phyloP scores from a whole-genome alignment of 2,888 invertebrate genomes.

The Scrobipalpa costella region DNA sequence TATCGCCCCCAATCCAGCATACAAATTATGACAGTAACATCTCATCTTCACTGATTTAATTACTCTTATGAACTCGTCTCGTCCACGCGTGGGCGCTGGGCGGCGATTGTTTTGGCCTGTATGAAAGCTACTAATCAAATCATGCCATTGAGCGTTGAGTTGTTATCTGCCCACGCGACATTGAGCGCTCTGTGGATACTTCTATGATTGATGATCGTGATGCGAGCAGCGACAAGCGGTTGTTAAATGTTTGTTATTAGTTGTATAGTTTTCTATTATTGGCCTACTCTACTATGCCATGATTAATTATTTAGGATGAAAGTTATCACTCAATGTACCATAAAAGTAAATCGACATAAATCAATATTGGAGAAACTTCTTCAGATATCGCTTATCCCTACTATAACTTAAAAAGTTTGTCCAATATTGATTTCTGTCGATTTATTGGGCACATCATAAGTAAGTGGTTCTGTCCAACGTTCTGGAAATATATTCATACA shows the following conservation, averaged over 20 bases:
- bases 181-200: constrained; percentile 3
- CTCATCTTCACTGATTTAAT: constrained; percentile 5
- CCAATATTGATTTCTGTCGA: too few relatives aligned
- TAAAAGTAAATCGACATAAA: too few relatives aligned
- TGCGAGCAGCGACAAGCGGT: neutral
- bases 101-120: constrained; percentile 12
- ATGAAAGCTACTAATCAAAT: constrained; percentile 19
- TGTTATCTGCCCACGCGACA: constrained; percentile 9
- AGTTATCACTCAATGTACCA: too few relatives aligned
- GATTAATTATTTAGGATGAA: too few relatives aligned
- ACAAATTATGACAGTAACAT: too few relatives aligned
- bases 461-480: too few relatives aligned
- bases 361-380: too few relatives aligned
- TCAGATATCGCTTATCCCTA: too few relatives aligned
- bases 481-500: too few relatives aligned
- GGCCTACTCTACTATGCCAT: neutral
- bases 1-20: too few relatives aligned
- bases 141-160: neutral
- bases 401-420: too few relatives aligned
- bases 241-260: neutral
- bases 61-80: neutral
- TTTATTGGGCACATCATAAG: too few relatives aligned
- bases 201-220: neutral
- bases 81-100: neutral
- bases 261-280: neutral